Evolutionary conservation across 2,113 vertebrate genomes (phyloP).

Genomic region (Istiophorus platypterus): DNA sequence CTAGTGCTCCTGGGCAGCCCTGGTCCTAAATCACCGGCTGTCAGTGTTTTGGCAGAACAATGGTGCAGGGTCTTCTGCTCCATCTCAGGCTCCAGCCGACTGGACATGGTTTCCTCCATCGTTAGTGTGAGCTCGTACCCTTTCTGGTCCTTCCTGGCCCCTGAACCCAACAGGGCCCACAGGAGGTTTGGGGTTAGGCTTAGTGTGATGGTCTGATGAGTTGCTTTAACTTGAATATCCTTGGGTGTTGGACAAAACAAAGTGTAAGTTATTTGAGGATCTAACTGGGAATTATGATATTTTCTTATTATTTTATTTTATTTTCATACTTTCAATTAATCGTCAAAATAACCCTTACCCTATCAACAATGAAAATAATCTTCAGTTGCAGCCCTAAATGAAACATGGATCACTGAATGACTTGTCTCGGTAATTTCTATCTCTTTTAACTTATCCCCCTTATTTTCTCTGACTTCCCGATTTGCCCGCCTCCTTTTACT

Average conservation of each 20-base stretch:
- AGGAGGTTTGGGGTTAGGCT: conserved; percentile 64
- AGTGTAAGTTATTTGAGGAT: neutral
- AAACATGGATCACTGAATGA: neutral
- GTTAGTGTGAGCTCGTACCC: conserved; percentile 79
- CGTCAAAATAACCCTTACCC: neutral
- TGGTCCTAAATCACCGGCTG: conserved; percentile 87
- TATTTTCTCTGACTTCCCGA: conserved; percentile 50
- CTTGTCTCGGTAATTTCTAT: conserved; percentile 15
- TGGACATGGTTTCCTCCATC: conserved; percentile 83
- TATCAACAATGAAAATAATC: neutral
- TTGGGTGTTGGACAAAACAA: neutral
- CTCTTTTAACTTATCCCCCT: neutral
- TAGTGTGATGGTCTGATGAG: conserved; percentile 51
- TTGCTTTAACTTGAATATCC: neutral
- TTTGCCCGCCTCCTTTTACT: conserved; percentile 60
- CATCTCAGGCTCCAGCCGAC: conserved; percentile 78
- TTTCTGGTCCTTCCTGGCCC: conserved; percentile 76
- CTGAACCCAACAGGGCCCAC: conserved; percentile 62
- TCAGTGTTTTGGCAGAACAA: conserved; percentile 87
- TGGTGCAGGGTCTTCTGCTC: conserved; percentile 77
- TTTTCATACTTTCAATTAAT: neutral
- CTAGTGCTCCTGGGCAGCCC: conserved; percentile 77
- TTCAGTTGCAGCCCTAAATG: conserved; percentile 5
- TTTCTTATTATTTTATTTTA: neutral
- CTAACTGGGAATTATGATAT: neutral